Evolutionary conservation across 2,113 vertebrate genomes (phyloP).

Genomic region (Xiphias gladius): DNA sequence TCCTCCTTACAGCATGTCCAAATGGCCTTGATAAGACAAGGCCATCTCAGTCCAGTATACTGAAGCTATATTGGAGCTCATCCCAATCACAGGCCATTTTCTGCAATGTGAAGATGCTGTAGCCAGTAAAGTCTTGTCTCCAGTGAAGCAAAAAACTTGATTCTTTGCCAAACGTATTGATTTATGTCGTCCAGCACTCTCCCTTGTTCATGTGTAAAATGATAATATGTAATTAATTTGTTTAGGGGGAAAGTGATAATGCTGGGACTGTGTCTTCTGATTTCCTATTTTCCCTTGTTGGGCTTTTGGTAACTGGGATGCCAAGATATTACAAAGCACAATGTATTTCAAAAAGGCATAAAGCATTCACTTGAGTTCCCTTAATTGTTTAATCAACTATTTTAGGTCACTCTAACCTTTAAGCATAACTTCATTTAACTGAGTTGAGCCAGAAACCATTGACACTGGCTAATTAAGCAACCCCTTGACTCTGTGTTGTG

Average conservation of each 20-base stretch:
- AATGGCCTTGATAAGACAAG: slow-evolving; percentile 1
- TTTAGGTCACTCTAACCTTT: background rate
- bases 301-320: background rate
- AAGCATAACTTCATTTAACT: background rate
- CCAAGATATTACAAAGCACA: background rate
- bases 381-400: background rate
- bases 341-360: background rate
- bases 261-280: no score
- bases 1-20: slow-evolving; percentile 16
- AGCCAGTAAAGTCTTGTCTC: background rate
- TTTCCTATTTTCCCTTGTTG: background rate
- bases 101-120: background rate
- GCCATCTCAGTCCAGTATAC: slow-evolving; percentile 1
- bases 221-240: background rate
- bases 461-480: background rate
- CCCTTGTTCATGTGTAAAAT: background rate
- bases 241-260: background rate
- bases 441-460: background rate
- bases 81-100: background rate
- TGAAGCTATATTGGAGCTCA: background rate
- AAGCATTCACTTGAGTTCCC: no score
- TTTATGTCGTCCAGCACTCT: background rate
- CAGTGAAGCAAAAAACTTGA: slow-evolving; percentile 4
- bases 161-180: background rate
- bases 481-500: background rate